These are phyloP conservation scores for Amphilophus citrinellus DNA, from an alignment of 2,113 vertebrate genomes.

Conservation along the genomic window DNA sequence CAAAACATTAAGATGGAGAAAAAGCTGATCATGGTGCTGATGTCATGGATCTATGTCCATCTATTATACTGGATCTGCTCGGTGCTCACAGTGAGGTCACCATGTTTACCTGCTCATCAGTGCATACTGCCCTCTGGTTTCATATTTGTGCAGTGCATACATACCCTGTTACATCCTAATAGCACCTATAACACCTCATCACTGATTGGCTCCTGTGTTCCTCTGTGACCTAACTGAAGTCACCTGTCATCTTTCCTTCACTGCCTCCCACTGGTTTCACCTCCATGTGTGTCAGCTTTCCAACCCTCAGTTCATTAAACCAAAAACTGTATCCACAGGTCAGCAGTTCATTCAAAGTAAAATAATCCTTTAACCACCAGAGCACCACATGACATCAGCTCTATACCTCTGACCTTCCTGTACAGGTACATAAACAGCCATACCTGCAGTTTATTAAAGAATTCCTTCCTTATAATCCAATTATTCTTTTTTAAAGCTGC, in stretches of 20 bases:
- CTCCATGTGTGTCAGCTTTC: not conserved
- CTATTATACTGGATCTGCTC: not conserved
- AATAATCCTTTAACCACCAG: not conserved
- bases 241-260: not conserved
- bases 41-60: accelerated
- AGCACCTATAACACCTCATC: no score
- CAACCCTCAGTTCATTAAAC: not conserved
- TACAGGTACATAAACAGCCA: not conserved
- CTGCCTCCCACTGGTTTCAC: no score
- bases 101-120: no score
- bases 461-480: accelerated
- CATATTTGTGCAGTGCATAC: not conserved
- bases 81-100: not conserved
- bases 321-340: not conserved
- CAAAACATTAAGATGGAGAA: not conserved
- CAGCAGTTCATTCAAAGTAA: no score
- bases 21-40: not conserved
- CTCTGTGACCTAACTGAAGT: not conserved
- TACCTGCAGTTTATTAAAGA: accelerated
- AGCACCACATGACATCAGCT: not conserved
- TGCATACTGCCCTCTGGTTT: not conserved
- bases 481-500: not conserved
- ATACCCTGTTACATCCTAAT: no score
- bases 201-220: no score
- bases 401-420: not conserved